Evolutionary conservation across 1,140 invertebrate genomes (phyloP).

Genomic region (Drosophila azteca): DNA sequence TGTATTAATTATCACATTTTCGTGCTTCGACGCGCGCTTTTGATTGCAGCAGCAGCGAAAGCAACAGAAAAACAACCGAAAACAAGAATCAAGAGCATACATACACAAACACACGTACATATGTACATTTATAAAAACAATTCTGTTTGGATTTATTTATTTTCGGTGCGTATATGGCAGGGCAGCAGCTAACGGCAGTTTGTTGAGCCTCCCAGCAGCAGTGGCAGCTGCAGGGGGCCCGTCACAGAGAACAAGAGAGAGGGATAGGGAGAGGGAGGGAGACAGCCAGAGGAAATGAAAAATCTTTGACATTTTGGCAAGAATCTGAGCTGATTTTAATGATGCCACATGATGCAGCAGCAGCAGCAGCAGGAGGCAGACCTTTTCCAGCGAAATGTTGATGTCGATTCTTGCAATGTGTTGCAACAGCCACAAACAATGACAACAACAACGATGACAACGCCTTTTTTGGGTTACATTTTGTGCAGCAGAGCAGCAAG

Average conservation of each 20-base stretch:
- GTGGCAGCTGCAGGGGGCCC: conserved; percentile 29
- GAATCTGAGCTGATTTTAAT: conserved; percentile 71
- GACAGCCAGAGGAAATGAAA: conserved; percentile 20
- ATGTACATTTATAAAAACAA: conserved; percentile 37
- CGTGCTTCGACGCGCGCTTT: conserved; percentile 43
- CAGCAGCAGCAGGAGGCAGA: conserved; percentile 20
- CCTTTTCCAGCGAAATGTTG: conserved; percentile 66
- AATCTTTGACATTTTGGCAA: conserved; percentile 68
- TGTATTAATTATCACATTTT: conserved; percentile 77
- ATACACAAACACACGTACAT: no score
- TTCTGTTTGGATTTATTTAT: conserved; percentile 64
- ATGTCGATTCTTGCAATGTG: conserved; percentile 58
- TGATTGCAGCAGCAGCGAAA: conserved; percentile 49
- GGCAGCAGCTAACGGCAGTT: conserved; percentile 4
- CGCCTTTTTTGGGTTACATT: conserved; percentile 70
- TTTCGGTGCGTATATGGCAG: conserved; percentile 26
- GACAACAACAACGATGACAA: conserved; percentile 59
- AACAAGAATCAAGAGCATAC: conserved; percentile 29
- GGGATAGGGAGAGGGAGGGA: background rate
- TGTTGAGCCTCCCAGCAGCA: conserved; percentile 70
- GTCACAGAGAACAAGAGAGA: no score
- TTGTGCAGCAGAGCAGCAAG: conserved; percentile 65
- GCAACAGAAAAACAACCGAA: conserved; percentile 2
- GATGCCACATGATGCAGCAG: conserved; percentile 57
- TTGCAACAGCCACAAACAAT: conserved; percentile 34